Percentiles rank a stretch among this genome's conserved stretches.
phyloP scores from a whole-genome alignment of 2,888 invertebrate genomes.

The Oxyteleia sp. region DNA sequence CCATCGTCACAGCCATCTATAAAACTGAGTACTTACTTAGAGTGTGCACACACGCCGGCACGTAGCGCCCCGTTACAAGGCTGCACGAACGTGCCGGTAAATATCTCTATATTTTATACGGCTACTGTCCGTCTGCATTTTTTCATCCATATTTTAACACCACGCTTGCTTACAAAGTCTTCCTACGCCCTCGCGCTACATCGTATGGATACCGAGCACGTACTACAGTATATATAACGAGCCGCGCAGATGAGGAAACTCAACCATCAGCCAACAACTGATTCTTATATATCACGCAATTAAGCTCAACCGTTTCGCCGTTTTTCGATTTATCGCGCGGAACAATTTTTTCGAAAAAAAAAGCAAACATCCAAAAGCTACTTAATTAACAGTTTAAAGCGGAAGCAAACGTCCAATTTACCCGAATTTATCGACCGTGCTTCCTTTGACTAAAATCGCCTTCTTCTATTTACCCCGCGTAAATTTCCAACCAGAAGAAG shows the following conservation, averaged over 20 bases:
- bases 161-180: slow-evolving; percentile 51
- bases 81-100: slow-evolving; percentile 41
- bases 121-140: slow-evolving; percentile 65
- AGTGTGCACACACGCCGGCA: slow-evolving; percentile 30
- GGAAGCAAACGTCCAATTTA: slow-evolving; percentile 12
- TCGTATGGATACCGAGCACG: slow-evolving; percentile 52
- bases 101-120: slow-evolving; percentile 58
- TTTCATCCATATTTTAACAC: slow-evolving; percentile 61
- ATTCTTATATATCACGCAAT: slow-evolving; percentile 46
- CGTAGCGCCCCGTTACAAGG: slow-evolving; percentile 34
- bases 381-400: slow-evolving; percentile 21
- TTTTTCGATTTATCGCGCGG: slow-evolving; percentile 7
- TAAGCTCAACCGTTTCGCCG: slow-evolving; percentile 16
- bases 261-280: slow-evolving; percentile 24
- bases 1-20: slow-evolving; percentile 58
- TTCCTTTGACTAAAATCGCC: slow-evolving; percentile 9
- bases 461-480: not conserved
- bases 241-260: slow-evolving; percentile 11
- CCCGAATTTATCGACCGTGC: slow-evolving; percentile 7
- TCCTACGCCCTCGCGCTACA: slow-evolving; percentile 15
- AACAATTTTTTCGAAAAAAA: not conserved
- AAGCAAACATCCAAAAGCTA: not conserved
- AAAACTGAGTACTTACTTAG: slow-evolving; percentile 54
- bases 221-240: slow-evolving; percentile 34
- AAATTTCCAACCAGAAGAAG: slow-evolving; percentile 18